phyloP scores from a whole-genome alignment of 1,140 invertebrate genomes.

The Pseudomyrmex flavicornis region DNA sequence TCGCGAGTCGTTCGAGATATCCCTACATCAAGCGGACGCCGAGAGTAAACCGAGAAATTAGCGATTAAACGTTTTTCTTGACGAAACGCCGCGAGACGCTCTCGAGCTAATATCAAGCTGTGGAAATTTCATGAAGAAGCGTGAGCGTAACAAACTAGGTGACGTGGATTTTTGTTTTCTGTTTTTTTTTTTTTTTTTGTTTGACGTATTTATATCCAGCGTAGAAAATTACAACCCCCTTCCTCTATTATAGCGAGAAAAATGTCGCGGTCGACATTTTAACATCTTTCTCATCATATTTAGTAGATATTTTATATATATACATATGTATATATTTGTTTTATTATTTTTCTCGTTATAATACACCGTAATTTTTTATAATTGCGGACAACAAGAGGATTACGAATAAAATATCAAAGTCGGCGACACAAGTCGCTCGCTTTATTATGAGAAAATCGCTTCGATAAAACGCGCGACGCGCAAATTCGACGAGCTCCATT shows the following conservation, averaged over 20 bases:
- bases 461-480: not conserved
- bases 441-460: not conserved
- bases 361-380: too few species aligned
- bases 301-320: too few species aligned
- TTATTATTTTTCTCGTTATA: too few species aligned
- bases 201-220: too few species aligned
- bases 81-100: not conserved
- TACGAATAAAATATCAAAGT: conserved; percentile 4
- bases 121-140: not conserved
- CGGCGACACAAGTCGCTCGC: not conserved
- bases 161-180: too few species aligned
- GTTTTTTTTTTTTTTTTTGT: too few species aligned
- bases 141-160: too few species aligned
- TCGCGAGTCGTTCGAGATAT: not conserved
- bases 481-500: not conserved
- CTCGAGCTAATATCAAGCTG: not conserved
- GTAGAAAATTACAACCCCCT: too few species aligned
- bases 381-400: not conserved
- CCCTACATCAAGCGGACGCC: not conserved
- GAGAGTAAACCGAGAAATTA: not conserved
- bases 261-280: too few species aligned
- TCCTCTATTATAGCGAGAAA: too few species aligned
- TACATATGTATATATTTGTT: too few species aligned
- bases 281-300: too few species aligned
- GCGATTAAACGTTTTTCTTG: not conserved